A percentile compares a stretch with the other conserved stretches of the same genome.
phyloP scores from a whole-genome alignment of 2,797 vertebrate species.

The Chloroceryle inda region DNA sequence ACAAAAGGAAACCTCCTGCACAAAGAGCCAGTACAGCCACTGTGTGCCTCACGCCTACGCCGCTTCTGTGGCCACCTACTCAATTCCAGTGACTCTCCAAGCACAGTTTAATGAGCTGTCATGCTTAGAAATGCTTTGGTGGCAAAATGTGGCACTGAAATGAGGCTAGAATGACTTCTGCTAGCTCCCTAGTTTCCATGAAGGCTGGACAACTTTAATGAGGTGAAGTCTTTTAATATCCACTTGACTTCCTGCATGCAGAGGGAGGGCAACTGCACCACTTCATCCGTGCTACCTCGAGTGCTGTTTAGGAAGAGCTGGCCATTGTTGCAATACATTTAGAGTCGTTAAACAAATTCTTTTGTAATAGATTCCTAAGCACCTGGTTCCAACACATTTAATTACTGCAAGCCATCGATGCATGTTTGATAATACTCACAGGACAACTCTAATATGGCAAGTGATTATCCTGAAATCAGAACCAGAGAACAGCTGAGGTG shows the following conservation, averaged over 20 bases:
- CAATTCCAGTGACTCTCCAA: neutral
- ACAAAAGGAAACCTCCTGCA: neutral
- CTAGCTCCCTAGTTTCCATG: neutral
- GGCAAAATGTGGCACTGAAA: neutral
- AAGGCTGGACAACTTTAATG: neutral
- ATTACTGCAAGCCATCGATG: neutral
- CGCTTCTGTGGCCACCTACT: neutral
- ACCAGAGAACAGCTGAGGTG: neutral
- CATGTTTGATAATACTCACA: neutral
- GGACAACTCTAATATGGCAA: neutral
- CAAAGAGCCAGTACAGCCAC: neutral
- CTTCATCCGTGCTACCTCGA: neutral
- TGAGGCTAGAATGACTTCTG: neutral
- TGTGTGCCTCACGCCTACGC: neutral
- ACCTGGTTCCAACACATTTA: neutral
- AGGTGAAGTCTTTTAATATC: neutral
- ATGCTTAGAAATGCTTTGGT: neutral
- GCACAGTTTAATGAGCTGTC: neutral
- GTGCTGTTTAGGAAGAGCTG: neutral
- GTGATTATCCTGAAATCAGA: neutral
- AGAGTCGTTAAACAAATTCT: neutral
- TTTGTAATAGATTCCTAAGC: neutral
- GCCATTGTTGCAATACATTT: neutral
- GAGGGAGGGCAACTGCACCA: neutral
- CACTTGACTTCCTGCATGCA: neutral